Percentiles rank a stretch among this genome's conserved stretches.
Evolutionary conservation across 2,797 vertebrate species (phyloP).

Genomic region (Silurus aristotelis): DNA sequence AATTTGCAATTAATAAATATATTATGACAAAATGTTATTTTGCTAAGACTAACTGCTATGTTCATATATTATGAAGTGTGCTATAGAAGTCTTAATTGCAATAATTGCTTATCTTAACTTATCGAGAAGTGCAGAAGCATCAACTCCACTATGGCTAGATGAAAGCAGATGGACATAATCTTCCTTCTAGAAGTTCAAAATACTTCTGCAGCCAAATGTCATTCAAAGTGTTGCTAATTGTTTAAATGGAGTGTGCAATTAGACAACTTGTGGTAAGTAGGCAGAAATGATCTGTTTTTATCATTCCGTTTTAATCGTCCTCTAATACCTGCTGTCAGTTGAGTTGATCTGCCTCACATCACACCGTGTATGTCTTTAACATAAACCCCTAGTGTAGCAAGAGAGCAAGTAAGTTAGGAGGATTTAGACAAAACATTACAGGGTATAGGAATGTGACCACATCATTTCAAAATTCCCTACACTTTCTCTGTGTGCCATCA

Average conservation of each 20-base stretch:
- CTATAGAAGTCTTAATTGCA: not conserved
- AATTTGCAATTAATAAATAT: slow-evolving; percentile 6
- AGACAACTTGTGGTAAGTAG: slow-evolving; percentile 45
- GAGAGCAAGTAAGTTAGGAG: slow-evolving; percentile 64
- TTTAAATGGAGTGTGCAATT: slow-evolving; percentile 52
- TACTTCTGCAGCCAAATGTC: slow-evolving; percentile 41
- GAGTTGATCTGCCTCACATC: slow-evolving; percentile 58
- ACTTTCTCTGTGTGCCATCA: slow-evolving; percentile 76
- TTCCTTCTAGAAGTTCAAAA: slow-evolving; percentile 36
- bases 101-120: not conserved
- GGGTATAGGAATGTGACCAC: slow-evolving; percentile 72
- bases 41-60: not conserved
- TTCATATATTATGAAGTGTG: not conserved
- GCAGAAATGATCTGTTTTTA: slow-evolving; percentile 53
- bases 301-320: slow-evolving; percentile 55
- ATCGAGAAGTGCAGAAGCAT: slow-evolving; percentile 2
- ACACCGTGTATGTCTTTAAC: slow-evolving; percentile 65
- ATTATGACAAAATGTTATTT: slow-evolving; percentile 13
- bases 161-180: slow-evolving; percentile 34
- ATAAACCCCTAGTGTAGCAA: slow-evolving; percentile 52
- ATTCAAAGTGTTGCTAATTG: slow-evolving; percentile 55
- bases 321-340: slow-evolving; percentile 57
- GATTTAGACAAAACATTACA: slow-evolving; percentile 74
- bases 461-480: slow-evolving; percentile 71
- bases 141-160: slow-evolving; percentile 24